Evolutionary conservation across 92 coral and sea anemone genomes (phyloP).

Genomic region (Umimayanthus kanabou): DNA sequence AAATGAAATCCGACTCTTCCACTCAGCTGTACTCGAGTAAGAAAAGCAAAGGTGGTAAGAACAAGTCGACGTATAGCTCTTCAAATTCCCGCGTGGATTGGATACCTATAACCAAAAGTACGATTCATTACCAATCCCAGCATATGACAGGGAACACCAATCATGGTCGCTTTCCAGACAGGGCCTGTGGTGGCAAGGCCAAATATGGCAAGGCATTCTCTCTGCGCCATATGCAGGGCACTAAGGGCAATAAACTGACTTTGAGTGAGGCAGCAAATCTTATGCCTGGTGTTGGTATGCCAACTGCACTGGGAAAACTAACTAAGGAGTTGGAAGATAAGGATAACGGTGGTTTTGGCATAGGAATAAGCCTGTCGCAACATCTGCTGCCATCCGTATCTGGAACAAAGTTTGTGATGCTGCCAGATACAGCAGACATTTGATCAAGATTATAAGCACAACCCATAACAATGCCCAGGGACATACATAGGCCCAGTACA

Average conservation of each 20-base stretch:
- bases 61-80: not conserved
- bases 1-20: constrained; percentile 56
- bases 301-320: constrained; percentile 63
- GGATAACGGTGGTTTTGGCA: constrained; percentile 35
- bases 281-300: constrained; percentile 65
- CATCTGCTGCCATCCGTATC: constrained; percentile 76
- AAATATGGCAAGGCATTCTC: constrained; percentile 57
- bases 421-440: constrained; percentile 36
- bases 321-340: constrained; percentile 72
- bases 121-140: constrained; percentile 69
- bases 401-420: constrained; percentile 78
- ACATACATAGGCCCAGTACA: not conserved
- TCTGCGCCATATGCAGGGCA: constrained; percentile 41
- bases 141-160: constrained; percentile 2
- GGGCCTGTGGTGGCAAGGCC: constrained; percentile 47
- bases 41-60: constrained; percentile 48
- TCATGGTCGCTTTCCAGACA: constrained; percentile 51
- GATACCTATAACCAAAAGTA: constrained; percentile 93
- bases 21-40: constrained; percentile 46
- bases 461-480: not conserved
- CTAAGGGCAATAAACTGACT: constrained; percentile 77
- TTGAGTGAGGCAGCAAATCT: constrained; percentile 84
- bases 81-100: constrained; percentile 72
- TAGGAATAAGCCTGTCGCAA: constrained; percentile 59
- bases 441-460: not conserved